Percentiles rank a stretch among this genome's conserved stretches.
These are phyloP conservation scores for Stenichneumon culpator DNA, from an alignment of 2,888 invertebrate genomes.

Conservation along the genomic window DNA sequence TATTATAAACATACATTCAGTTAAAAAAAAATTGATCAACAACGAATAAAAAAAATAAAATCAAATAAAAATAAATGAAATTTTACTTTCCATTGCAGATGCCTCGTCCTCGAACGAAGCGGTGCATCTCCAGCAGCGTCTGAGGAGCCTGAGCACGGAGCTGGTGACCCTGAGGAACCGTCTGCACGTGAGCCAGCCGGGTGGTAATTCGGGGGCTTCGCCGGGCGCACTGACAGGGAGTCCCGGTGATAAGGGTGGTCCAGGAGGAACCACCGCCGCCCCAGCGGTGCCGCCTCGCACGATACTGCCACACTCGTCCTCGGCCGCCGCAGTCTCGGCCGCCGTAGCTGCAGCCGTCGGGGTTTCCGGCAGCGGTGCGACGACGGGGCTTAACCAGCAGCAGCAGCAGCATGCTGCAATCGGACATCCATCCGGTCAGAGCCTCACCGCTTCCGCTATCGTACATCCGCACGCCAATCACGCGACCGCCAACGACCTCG, in stretches of 20 bases:
- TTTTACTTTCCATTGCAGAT: constrained; percentile 87
- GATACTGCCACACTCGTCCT: constrained; percentile 74
- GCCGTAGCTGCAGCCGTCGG: constrained; percentile 59
- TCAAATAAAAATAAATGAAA: background rate
- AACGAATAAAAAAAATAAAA: background rate
- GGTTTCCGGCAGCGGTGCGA: constrained; percentile 50
- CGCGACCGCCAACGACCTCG: constrained; percentile 78
- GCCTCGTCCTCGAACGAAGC: constrained; percentile 98
- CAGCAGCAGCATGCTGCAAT: constrained; percentile 71
- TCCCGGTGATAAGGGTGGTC: constrained; percentile 67
- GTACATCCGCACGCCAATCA: constrained; percentile 83
- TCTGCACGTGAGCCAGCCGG: constrained; percentile 91
- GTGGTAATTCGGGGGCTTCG: constrained; percentile 80
- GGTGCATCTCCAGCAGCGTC: constrained; percentile 95
- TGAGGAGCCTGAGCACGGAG: constrained; percentile 96
- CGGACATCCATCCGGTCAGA: constrained; percentile 81
- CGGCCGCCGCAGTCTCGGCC: constrained; percentile 65
- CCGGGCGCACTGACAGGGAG: constrained; percentile 63
- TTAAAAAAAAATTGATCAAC: too few relatives aligned
- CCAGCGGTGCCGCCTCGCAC: constrained; percentile 84
- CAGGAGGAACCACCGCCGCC: constrained; percentile 72
- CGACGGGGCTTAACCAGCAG: constrained; percentile 69
- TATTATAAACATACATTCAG: too few relatives aligned
- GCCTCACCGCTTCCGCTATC: constrained; percentile 82
- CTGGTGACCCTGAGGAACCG: constrained; percentile 96